These are phyloP conservation scores for Tangara arthus DNA, from an alignment of 2,797 vertebrate species.

Conservation along the genomic window DNA sequence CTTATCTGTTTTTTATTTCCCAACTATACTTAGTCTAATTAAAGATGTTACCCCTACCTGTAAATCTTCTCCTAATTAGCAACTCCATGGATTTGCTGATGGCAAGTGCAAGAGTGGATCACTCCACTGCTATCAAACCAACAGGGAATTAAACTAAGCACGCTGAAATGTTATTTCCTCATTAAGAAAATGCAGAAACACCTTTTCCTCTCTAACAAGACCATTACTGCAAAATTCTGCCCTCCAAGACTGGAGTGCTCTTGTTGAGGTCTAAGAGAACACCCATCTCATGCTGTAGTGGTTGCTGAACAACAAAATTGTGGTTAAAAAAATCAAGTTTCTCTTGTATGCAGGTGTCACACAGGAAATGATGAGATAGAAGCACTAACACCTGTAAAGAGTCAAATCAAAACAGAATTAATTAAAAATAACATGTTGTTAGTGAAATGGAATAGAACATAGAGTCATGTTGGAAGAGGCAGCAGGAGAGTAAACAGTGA, in stretches of 20 bases:
- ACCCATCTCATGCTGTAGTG: neutral
- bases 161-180: conserved; percentile 7
- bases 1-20: neutral
- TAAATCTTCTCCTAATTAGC: conserved; percentile 64
- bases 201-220: neutral
- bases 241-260: neutral
- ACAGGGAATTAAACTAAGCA: neutral
- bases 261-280: neutral
- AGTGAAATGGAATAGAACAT: neutral
- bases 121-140: conserved; percentile 17
- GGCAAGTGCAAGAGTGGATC: conserved; percentile 44
- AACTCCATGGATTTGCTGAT: conserved; percentile 51
- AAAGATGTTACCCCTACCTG: conserved; percentile 52
- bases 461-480: neutral
- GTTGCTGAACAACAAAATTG: neutral
- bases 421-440: neutral
- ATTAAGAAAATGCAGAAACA: neutral
- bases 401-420: neutral
- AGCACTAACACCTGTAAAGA: neutral
- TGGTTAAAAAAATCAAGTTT: neutral
- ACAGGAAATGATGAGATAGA: neutral
- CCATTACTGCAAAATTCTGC: neutral
- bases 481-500: neutral
- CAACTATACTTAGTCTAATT: conserved; percentile 48
- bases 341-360: neutral